Conservation (phyloP, 1,140 invertebrate genomes). For the Frieseomelitta varia region DNA sequence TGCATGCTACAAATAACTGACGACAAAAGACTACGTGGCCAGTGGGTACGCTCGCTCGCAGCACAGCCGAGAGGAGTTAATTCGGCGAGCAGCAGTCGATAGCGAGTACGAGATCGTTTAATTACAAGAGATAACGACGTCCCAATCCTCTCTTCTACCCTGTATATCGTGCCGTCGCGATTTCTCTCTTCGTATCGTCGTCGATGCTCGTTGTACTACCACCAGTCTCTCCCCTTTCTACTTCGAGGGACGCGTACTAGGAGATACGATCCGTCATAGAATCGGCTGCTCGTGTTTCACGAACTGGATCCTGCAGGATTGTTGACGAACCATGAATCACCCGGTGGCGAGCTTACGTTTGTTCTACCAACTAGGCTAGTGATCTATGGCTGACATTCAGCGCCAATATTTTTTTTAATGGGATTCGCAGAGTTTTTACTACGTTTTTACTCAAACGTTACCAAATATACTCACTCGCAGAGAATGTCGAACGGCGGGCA, state of each 20-base stretch:
- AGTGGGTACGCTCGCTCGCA: neutral
- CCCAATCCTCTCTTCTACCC: constrained; percentile 13
- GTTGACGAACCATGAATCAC: neutral
- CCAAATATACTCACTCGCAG: no score
- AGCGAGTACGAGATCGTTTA: constrained; percentile 61
- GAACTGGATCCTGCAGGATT: neutral
- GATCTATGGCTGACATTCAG: neutral
- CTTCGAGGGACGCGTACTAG: neutral
- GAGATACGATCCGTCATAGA: constrained; percentile 6
- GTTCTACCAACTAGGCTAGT: neutral
- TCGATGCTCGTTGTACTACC: neutral
- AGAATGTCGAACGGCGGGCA: no score
- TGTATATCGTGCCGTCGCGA: neutral
- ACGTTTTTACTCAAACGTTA: no score
- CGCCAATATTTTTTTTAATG: neutral
- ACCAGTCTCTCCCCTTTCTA: neutral
- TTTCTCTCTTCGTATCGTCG: neutral
- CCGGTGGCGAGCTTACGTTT: neutral
- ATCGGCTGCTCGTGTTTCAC: neutral
- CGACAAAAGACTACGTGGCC: neutral
- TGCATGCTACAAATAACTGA: neutral
- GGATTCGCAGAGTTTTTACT: neutral
- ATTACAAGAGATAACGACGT: constrained; percentile 65
- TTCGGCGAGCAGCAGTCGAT: constrained; percentile 61
- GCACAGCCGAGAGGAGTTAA: constrained; percentile 42